Evolutionary conservation across 2,797 vertebrate genomes (phyloP), one percentile per base, ranked within the genome.

Genomic region (Myotis myotis): DNA sequence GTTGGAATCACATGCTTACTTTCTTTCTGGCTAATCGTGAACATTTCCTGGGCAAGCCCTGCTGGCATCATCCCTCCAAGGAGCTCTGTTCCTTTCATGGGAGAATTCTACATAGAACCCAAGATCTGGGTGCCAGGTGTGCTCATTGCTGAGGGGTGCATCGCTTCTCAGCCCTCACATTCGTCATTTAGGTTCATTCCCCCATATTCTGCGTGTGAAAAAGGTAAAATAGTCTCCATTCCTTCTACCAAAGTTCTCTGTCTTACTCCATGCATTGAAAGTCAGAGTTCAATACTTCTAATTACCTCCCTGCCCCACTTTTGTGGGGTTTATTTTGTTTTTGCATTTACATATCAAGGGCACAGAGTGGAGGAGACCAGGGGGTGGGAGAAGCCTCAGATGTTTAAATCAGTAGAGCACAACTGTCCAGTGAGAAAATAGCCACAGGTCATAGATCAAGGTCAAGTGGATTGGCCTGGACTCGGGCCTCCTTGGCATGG

Each of bases 91-190:
- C 75, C 66, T n/a, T 20, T 57, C 17, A 16, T 0, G n/a, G 15
- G 57, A 53, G 38, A 33, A 28, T 4, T 5, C n/a, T 51, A 7
- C 12, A 28, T 20, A 49, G 64, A 62, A n/a, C 3, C 72, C 13
- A 5, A 41, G 82, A 16, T 20, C 55, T 51, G 23, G 79, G 84
- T 1, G 2, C 0, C 0, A n/a, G 22, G 47, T 15, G 53, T 16
- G 8, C 0, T 80, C 41, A 0, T 1, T 60, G 20, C 47, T 8
- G 0, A 15, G 1, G 8, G 2, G 60, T 7, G 9, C 71, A 11
- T 20, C 53, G 30, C 38, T 20, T 15, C 60, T 75, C 11, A 0
- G 83, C 86, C 13, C 23, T 57, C 19, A 8, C n/a, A 10, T 47
- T 79, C 13, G 33, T 49, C 11, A 3, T 3, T 15, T 11, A 30